Evolutionary conservation across 1,140 invertebrate species (phyloP).

Genomic region (Cryptotermes secundus): DNA sequence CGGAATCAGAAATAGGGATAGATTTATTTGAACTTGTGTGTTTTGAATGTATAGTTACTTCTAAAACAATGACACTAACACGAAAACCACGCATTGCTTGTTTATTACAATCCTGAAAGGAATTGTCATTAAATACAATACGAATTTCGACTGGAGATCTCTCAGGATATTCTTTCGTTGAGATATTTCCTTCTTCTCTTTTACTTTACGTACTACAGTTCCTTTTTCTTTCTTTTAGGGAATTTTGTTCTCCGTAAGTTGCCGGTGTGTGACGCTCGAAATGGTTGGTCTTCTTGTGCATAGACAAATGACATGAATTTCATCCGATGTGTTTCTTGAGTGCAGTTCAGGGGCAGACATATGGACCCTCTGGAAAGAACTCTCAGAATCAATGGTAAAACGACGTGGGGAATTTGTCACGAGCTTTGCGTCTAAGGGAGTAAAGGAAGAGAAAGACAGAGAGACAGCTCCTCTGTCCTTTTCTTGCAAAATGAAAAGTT

Average conservation of each 20-base stretch:
- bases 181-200: neutral
- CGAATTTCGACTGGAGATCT: neutral
- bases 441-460: neutral
- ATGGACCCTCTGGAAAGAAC: conserved; percentile 8
- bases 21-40: too few species aligned
- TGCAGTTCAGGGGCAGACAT: neutral
- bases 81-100: neutral
- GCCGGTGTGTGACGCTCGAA: neutral
- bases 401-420: conserved; percentile 10
- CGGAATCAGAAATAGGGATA: too few species aligned
- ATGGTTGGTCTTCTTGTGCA: neutral
- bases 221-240: neutral
- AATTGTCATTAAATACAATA: neutral
- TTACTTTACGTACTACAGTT: neutral
- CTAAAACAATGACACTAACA: neutral
- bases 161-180: neutral
- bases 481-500: too few species aligned
- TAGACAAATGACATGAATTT: conserved; percentile 3
- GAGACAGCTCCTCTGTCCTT: too few species aligned
- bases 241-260: neutral
- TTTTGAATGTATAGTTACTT: too few species aligned
- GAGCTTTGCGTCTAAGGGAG: neutral
- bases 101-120: neutral
- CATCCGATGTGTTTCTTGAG: conserved; percentile 11
- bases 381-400: conserved; percentile 9